A percentile compares a stretch with the other conserved stretches of the same genome.
phyloP scores from a whole-genome alignment of 1,140 invertebrate genomes.

The Drosophila kanapiae region DNA sequence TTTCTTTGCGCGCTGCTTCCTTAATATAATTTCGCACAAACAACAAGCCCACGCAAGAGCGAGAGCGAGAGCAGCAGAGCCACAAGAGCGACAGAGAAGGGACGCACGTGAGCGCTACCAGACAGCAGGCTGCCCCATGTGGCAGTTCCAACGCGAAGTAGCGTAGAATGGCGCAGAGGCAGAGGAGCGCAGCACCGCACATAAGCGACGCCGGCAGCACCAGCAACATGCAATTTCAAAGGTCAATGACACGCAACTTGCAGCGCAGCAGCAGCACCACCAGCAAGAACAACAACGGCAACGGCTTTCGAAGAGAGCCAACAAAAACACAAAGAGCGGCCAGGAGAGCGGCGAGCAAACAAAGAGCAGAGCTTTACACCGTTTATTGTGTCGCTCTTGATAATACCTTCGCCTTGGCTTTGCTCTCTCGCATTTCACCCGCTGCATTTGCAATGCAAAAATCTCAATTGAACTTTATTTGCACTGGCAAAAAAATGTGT shows the following conservation, averaged over 20 bases:
- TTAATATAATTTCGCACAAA: conserved; percentile 74
- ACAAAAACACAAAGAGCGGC: conserved; percentile 26
- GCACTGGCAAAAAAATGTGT: background rate
- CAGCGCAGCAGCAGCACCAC: conserved; percentile 54
- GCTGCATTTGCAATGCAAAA: conserved; percentile 41
- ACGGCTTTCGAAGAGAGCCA: conserved; percentile 21
- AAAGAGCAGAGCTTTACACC: conserved; percentile 27
- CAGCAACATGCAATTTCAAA: conserved; percentile 81
- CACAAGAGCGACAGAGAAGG: conserved; percentile 6
- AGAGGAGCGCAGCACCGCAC: conserved; percentile 40
- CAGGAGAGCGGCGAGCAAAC: conserved; percentile 6
- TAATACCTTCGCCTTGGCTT: conserved; percentile 26
- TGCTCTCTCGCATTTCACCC: conserved; percentile 18
- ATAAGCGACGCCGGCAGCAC: conserved; percentile 50
- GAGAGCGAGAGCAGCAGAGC: background rate
- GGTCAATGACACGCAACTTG: conserved; percentile 82
- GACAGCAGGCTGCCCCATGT: conserved; percentile 63
- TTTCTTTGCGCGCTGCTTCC: conserved; percentile 48
- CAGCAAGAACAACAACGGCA: conserved; percentile 12
- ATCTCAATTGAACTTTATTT: conserved; percentile 27
- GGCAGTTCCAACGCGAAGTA: conserved; percentile 70
- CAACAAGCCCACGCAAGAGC: conserved; percentile 17
- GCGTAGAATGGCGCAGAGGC: conserved; percentile 72
- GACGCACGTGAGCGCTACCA: conserved; percentile 59
- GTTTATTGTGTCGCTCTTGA: conserved; percentile 12